These are phyloP conservation scores for Philantomba maxwellii DNA, from an alignment of 2,113 vertebrate species.

Conservation along the genomic window DNA sequence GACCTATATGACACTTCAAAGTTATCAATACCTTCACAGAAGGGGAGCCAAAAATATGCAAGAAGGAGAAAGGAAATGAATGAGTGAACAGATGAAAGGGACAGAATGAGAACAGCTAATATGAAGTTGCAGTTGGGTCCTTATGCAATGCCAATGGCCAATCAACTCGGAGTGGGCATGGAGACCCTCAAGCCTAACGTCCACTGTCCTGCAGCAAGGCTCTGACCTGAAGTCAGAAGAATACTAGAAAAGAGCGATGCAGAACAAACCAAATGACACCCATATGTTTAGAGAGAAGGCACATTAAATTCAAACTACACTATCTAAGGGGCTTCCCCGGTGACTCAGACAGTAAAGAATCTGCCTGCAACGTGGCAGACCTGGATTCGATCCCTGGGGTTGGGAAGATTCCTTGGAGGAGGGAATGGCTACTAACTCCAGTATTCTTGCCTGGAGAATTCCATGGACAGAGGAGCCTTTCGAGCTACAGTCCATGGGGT, in stretches of 20 bases:
- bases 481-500: background rate
- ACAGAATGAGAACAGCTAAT: background rate
- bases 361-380: rapidly evolving
- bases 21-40: background rate
- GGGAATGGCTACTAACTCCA: background rate
- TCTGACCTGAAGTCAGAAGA: background rate
- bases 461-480: background rate
- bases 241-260: background rate
- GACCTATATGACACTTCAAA: background rate
- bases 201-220: background rate
- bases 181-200: background rate
- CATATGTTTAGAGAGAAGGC: background rate
- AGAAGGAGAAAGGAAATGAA: background rate
- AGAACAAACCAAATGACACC: background rate
- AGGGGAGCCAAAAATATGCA: background rate
- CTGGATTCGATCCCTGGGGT: background rate
- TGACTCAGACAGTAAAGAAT: background rate
- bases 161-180: background rate
- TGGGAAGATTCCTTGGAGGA: background rate
- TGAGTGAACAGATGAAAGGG: background rate
- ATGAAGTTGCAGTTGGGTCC: background rate
- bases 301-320: background rate
- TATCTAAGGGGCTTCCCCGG: background rate
- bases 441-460: background rate
- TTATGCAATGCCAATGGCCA: background rate